Evolutionary conservation across 2,888 invertebrate species (phyloP).

Genomic region (Balanococcus diminutus): DNA sequence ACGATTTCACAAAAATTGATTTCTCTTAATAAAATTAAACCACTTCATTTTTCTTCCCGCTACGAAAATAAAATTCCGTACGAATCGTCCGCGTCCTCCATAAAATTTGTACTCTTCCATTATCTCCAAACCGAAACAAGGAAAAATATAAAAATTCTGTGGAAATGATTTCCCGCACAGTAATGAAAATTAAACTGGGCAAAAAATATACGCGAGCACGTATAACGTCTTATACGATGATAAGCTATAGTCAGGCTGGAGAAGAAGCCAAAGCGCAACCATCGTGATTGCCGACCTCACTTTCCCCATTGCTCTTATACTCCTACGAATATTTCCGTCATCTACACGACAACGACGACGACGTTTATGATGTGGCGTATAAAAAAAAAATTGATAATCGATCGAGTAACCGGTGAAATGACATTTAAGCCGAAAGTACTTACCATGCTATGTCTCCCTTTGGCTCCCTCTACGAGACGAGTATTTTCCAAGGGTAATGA

Average conservation of each 20-base stretch:
- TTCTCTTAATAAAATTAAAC: no score
- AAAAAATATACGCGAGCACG: neutral
- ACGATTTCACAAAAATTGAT: no score
- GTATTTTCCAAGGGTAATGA: neutral
- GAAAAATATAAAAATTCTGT: no score
- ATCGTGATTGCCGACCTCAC: neutral
- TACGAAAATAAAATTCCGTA: no score
- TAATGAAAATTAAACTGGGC: neutral
- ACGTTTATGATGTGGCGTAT: neutral
- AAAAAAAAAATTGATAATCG: conserved; percentile 4
- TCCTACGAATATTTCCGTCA: neutral
- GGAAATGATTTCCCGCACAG: no score
- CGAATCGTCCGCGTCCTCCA: no score
- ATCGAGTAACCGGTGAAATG: neutral
- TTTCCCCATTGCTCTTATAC: neutral
- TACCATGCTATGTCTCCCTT: neutral
- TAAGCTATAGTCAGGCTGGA: no score
- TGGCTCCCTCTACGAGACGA: neutral
- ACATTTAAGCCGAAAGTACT: neutral
- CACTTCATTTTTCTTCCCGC: no score
- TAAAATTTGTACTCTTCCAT: no score
- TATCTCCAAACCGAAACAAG: no score
- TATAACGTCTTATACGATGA: no score
- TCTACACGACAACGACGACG: neutral
- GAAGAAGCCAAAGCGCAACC: neutral